phyloP scores from a whole-genome alignment of 1,140 invertebrate genomes.

The Littorina saxatilis region DNA sequence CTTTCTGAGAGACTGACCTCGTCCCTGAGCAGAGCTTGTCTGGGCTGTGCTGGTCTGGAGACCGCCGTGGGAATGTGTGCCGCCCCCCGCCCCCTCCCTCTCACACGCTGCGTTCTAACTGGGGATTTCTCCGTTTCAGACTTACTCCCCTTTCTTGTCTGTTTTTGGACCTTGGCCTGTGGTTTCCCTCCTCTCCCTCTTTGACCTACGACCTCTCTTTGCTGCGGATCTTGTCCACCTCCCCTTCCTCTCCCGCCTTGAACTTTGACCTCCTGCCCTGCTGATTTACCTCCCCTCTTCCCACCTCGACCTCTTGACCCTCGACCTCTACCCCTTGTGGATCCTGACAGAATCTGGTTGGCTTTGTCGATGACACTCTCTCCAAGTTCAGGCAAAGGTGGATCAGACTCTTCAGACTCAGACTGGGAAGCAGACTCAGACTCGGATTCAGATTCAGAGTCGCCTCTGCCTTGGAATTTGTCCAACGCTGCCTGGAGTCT shows the following conservation, averaged over 20 bases:
- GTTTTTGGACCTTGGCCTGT: constrained; percentile 1
- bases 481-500: constrained; percentile 53
- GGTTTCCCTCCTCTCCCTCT: neutral
- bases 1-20: constrained; percentile 57
- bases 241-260: constrained; percentile 20
- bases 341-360: constrained; percentile 25
- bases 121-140: too few species aligned
- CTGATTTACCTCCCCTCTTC: constrained; percentile 7
- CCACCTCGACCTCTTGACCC: neutral
- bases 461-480: constrained; percentile 37
- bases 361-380: constrained; percentile 35
- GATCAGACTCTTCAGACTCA: constrained; percentile 1
- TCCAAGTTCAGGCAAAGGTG: neutral
- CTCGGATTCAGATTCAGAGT: neutral
- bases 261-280: neutral
- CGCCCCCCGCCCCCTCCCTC: too few species aligned
- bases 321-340: constrained; percentile 9
- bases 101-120: too few species aligned
- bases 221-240: neutral
- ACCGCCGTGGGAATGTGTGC: too few species aligned
- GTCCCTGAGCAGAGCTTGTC: constrained; percentile 15
- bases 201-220: neutral
- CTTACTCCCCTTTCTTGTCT: neutral
- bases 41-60: neutral
- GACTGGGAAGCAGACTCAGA: neutral